These are phyloP conservation scores for Gouania willdenowi DNA, from an alignment of 2,797 vertebrate species.

Conservation along the genomic window DNA sequence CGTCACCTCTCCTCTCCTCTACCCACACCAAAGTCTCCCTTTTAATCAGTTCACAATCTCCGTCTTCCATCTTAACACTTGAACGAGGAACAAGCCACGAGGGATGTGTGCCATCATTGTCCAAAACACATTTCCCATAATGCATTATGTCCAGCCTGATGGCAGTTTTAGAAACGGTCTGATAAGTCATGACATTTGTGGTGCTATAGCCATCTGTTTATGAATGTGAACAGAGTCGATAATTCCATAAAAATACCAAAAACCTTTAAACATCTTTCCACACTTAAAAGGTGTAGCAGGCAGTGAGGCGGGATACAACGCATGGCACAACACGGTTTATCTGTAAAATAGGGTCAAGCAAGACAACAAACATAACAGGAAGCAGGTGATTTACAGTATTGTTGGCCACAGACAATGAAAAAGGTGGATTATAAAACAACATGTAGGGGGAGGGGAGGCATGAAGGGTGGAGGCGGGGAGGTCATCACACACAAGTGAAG, in stretches of 20 bases:
- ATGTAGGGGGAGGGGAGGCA: slow-evolving; percentile 8
- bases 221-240: too few relatives aligned
- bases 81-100: slow-evolving; percentile 1
- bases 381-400: slow-evolving; percentile 1
- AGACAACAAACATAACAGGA: slow-evolving; percentile 12
- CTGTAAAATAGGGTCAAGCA: slow-evolving; percentile 13
- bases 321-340: background rate
- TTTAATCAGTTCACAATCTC: slow-evolving; percentile 64
- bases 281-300: background rate
- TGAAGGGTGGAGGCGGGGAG: slow-evolving; percentile 1
- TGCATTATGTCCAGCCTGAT: slow-evolving; percentile 16
- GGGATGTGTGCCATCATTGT: background rate
- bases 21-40: slow-evolving; percentile 50
- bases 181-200: slow-evolving; percentile 41
- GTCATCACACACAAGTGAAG: slow-evolving; percentile 15
- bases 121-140: slow-evolving; percentile 21
- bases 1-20: slow-evolving; percentile 46
- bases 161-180: slow-evolving; percentile 30
- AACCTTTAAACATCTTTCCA: background rate
- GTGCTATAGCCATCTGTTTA: slow-evolving; percentile 36
- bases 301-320: background rate
- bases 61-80: slow-evolving; percentile 25
- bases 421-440: slow-evolving; percentile 34
- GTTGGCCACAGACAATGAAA: slow-evolving; percentile 42
- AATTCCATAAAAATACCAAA: background rate